Base-by-base conservation (phyloP, 2,888 invertebrate genomes). In the Rhamphomyia laevipes region DNA sequence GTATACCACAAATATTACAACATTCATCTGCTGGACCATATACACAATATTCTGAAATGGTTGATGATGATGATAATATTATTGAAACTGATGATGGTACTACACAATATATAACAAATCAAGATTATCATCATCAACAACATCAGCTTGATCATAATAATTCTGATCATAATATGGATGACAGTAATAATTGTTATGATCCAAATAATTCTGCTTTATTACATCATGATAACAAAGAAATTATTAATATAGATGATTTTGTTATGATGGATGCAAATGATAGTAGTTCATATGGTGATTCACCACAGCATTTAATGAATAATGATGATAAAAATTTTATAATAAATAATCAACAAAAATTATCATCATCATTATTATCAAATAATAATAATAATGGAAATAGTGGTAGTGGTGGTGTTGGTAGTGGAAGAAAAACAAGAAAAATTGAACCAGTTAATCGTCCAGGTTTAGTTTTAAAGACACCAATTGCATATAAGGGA, bases 401-500 rank as follows among this genome's bases (percentile, higher is more conserved):
- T 46, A 52, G 48, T 51, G 52, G 50, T 51, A 51, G 48, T 51
- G 52, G 52, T 47, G 47, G 52, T 52, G 53, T 50, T 43, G 51
- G 47, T 46, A 45, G 50, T 47, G 21, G 37, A 16, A 63, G 68
- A 54, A 69, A 68, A 55, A 67, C 70, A 17, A 64, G 68, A 50
- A 84, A 84, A 71, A 84, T 84, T 57, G 82, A 82, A 64, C 83
- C 84, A 37, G 78, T 84, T 43, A 81, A 80, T 65, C 80, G 84
- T 67, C 84, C 84, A 47, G 83, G 81, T 47, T 72, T 85, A 53
- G 81, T 84, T 59, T 70, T 84, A 56, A 84, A 85, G 68, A 84
- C 84, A 55, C 84, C 84, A 51, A 85, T 85, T 56, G 84, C 85
- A 45, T 85, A 84, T 71, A 82, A 84, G 64, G 80, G 83, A 61